phyloP scores from a whole-genome alignment of 53 echinoderm and acorn worm genomes.

The Patiria pectinifera region DNA sequence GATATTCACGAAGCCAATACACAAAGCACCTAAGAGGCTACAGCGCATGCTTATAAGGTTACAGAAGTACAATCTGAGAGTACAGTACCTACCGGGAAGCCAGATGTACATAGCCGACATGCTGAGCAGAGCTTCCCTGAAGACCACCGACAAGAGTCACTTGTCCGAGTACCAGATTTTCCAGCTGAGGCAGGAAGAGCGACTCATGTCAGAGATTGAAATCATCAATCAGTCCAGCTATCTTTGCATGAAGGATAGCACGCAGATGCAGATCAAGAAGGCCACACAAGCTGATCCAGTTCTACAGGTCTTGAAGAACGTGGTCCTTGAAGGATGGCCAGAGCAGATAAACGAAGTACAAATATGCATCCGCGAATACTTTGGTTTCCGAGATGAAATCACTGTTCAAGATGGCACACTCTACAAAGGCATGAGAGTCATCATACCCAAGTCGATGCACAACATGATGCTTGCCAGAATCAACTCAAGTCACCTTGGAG shows the following conservation, averaged over 20 bases:
- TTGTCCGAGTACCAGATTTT: conserved; percentile 46
- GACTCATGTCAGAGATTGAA: conserved; percentile 30
- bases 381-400: conserved; percentile 64
- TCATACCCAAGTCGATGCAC: conserved; percentile 60
- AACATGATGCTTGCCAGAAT: background rate
- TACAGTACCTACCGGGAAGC: conserved; percentile 60
- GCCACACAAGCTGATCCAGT: conserved; percentile 13
- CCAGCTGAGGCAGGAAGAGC: conserved; percentile 23
- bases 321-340: conserved; percentile 65
- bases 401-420: conserved; percentile 73
- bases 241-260: conserved; percentile 16
- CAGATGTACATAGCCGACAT: conserved; percentile 67
- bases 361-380: conserved; percentile 42
- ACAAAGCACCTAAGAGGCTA: conserved; percentile 52
- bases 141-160: conserved; percentile 3
- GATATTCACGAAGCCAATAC: conserved; percentile 41
- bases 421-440: conserved; percentile 69
- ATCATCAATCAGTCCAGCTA: conserved; percentile 45
- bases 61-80: conserved; percentile 57
- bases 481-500: conserved; percentile 66
- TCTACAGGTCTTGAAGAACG: conserved; percentile 45
- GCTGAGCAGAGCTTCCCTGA: conserved; percentile 57
- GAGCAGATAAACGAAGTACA: conserved; percentile 21
- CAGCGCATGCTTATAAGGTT: conserved; percentile 66
- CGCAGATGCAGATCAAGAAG: conserved; percentile 20